These are phyloP conservation scores for Crypturellus undulatus DNA, from an alignment of 2,113 vertebrate genomes.

Conservation along the genomic window DNA sequence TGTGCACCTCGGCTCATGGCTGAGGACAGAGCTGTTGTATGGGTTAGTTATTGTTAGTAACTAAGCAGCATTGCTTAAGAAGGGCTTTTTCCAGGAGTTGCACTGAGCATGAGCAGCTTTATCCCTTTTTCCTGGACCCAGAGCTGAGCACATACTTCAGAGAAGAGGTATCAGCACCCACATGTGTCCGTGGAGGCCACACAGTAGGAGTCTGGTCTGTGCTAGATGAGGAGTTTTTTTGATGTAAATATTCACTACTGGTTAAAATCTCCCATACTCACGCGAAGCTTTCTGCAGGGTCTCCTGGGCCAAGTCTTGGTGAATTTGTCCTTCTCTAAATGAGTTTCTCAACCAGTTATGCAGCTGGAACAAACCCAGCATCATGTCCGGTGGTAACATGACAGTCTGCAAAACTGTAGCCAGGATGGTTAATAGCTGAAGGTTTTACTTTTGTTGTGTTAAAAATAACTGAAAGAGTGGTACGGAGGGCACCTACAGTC, in stretches of 20 bases:
- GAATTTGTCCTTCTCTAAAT: not conserved
- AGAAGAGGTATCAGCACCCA: not conserved
- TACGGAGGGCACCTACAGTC: not conserved
- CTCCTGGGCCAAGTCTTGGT: not conserved
- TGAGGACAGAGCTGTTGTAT: not conserved
- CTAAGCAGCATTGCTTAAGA: not conserved
- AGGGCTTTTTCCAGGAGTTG: not conserved
- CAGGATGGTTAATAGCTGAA: not conserved
- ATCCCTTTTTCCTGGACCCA: not conserved
- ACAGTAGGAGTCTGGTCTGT: not conserved
- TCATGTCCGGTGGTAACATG: not conserved
- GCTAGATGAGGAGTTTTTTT: not conserved
- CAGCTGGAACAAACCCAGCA: not conserved
- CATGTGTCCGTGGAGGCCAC: not conserved
- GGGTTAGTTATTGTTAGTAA: constrained; percentile 44
- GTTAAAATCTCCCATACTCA: not conserved
- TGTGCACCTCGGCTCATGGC: not conserved
- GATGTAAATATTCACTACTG: not conserved
- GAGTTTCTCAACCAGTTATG: not conserved
- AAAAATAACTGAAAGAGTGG: not conserved
- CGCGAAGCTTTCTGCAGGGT: not conserved
- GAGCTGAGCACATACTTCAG: not conserved
- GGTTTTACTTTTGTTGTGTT: not conserved
- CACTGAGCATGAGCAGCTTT: not conserved
- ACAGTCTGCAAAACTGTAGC: not conserved